These are phyloP conservation scores for Drosophila subsilvestris DNA, from an alignment of 2,888 invertebrate genomes.

Conservation along the genomic window DNA sequence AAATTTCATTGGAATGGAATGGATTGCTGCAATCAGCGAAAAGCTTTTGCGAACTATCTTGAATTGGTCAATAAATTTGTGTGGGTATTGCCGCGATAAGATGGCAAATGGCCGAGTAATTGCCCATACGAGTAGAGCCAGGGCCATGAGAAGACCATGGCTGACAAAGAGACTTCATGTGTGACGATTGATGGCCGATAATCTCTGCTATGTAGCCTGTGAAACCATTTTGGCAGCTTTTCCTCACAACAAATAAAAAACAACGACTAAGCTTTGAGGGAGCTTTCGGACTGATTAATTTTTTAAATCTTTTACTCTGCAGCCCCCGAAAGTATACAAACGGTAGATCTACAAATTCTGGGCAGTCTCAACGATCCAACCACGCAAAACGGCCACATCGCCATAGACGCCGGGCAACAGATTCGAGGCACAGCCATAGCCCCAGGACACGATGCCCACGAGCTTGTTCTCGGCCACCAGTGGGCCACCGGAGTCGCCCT, in stretches of 20 bases:
- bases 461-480: constrained; percentile 58
- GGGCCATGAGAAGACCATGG: constrained; percentile 1
- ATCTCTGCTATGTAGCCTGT: not conserved
- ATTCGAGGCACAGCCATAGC: constrained; percentile 73
- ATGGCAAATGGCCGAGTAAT: constrained; percentile 6
- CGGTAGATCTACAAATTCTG: not conserved
- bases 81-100: constrained; percentile 30
- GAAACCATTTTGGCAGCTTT: not conserved
- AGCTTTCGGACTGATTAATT: not conserved
- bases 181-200: not conserved
- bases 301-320: not conserved
- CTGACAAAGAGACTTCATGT: constrained; percentile 14
- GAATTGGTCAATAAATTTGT: constrained; percentile 38
- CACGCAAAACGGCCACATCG: constrained; percentile 59
- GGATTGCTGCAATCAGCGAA: constrained; percentile 14
- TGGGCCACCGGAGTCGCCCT: constrained; percentile 82
- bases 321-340: constrained; percentile 27
- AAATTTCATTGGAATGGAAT: constrained; percentile 18
- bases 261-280: not conserved
- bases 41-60: constrained; percentile 39
- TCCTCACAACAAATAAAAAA: not conserved
- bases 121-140: not conserved
- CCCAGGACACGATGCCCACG: constrained; percentile 83
- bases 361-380: constrained; percentile 57
- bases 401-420: constrained; percentile 74